phyloP scores from a whole-genome alignment of 2,888 invertebrate species.

The Tachina fera region DNA sequence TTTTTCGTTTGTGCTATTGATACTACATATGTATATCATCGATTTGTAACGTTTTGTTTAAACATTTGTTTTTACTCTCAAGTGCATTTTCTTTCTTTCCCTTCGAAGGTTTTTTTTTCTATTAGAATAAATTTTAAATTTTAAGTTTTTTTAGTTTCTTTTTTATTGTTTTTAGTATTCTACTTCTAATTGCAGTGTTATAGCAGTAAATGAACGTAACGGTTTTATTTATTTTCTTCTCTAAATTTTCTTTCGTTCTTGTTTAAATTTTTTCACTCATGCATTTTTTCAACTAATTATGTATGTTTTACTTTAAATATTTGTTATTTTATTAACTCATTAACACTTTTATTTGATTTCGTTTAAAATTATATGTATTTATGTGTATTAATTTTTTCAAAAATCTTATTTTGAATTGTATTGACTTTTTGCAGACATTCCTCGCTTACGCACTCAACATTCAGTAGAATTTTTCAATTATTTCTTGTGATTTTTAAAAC shows the following conservation, averaged over 20 bases:
- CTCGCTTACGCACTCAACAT: conserved; percentile 61
- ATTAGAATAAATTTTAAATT: conserved; percentile 19
- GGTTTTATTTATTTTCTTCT: conserved; percentile 8
- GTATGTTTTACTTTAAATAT: conserved; percentile 18
- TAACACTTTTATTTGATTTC: conserved; percentile 40
- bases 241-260: conserved; percentile 5
- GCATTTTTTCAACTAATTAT: conserved; percentile 2
- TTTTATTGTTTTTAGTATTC: conserved; percentile 22
- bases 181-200: background rate
- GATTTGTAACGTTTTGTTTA: conserved; percentile 60
- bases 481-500: conserved; percentile 78
- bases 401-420: conserved; percentile 21
- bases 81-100: conserved; percentile 29
- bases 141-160: conserved; percentile 7
- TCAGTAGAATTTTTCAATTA: conserved; percentile 12
- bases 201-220: background rate
- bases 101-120: conserved; percentile 1
- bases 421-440: conserved; percentile 42
- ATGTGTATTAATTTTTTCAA: conserved; percentile 6
- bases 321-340: conserved; percentile 11
- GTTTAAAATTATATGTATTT: conserved; percentile 36
- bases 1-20: conserved; percentile 31
- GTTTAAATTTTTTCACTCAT: background rate
- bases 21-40: conserved; percentile 55
- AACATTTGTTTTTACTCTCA: conserved; percentile 16